These are phyloP conservation scores for Erpornis zantholeuca DNA, from an alignment of 2,113 vertebrate genomes.

Conservation along the genomic window DNA sequence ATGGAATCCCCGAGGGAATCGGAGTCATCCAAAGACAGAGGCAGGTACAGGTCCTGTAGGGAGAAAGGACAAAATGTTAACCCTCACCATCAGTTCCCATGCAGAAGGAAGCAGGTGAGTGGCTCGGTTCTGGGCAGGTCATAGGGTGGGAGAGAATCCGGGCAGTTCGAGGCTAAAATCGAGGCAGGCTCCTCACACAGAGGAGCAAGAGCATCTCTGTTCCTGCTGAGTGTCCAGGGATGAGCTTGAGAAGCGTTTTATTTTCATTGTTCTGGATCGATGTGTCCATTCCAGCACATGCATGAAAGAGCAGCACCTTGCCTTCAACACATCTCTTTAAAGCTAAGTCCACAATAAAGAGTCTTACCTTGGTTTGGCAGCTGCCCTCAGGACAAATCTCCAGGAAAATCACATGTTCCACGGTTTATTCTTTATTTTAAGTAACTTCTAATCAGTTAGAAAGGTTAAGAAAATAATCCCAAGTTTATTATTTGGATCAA, in stretches of 20 bases:
- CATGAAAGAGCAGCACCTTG: not conserved
- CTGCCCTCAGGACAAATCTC: not conserved
- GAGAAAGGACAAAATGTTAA: conserved; percentile 71
- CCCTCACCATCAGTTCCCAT: not conserved
- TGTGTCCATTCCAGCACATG: not conserved
- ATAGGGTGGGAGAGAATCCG: not conserved
- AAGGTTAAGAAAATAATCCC: not conserved
- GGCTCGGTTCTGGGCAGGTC: not conserved
- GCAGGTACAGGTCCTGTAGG: conserved; percentile 93
- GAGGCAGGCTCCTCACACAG: not conserved
- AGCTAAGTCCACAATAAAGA: not conserved
- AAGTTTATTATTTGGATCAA: not conserved
- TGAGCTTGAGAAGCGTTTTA: not conserved
- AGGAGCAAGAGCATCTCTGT: not conserved
- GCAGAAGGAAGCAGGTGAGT: fast-evolving
- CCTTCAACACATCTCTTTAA: not conserved
- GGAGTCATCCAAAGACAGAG: conserved; percentile 95
- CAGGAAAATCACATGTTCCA: not conserved
- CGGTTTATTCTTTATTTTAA: not conserved
- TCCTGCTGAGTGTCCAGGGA: not conserved
- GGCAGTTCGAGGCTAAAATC: not conserved
- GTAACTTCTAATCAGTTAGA: not conserved
- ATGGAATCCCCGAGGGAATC: conserved; percentile 95
- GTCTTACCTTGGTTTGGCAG: not conserved
- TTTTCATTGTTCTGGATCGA: not conserved